Evolutionary conservation across 2,113 vertebrate genomes (phyloP).

Genomic region (Chauna torquata): DNA sequence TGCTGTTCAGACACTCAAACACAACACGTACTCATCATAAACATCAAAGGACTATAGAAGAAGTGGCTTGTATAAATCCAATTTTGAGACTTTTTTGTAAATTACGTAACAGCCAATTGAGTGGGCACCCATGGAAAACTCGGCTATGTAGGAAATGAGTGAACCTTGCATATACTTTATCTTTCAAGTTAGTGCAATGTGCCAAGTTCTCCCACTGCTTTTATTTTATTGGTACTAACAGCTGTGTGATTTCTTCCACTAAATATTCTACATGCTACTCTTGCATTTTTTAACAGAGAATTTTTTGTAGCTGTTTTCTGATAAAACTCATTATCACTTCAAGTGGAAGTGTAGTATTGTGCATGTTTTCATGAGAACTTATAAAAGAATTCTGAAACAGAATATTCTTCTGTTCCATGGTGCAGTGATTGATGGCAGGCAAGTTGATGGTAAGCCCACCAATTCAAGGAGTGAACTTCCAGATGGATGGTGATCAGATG

Average conservation of each 20-base stretch:
- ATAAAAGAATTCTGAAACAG: not conserved
- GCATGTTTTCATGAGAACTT: not conserved
- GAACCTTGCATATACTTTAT: not conserved
- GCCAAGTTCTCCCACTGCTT: not conserved
- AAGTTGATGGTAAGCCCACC: not conserved
- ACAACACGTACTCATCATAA: not conserved
- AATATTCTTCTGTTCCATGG: not conserved
- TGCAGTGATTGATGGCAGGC: not conserved
- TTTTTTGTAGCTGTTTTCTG: not conserved
- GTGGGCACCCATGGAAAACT: not conserved
- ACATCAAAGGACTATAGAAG: not conserved
- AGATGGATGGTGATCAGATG: not conserved
- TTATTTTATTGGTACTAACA: not conserved
- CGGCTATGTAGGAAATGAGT: rapidly evolving
- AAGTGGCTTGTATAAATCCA: not conserved
- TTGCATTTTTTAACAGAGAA: not conserved
- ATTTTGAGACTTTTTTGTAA: not conserved
- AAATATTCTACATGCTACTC: not conserved
- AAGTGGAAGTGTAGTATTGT: not conserved
- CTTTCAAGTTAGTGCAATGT: not conserved
- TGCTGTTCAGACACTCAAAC: not conserved
- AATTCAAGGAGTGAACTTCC: not conserved
- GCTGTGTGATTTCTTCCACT: not conserved
- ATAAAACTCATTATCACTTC: not conserved
- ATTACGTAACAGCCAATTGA: not conserved